Evolutionary conservation across 2,888 invertebrate genomes (phyloP).

Genomic region (Colostygia pectinataria): DNA sequence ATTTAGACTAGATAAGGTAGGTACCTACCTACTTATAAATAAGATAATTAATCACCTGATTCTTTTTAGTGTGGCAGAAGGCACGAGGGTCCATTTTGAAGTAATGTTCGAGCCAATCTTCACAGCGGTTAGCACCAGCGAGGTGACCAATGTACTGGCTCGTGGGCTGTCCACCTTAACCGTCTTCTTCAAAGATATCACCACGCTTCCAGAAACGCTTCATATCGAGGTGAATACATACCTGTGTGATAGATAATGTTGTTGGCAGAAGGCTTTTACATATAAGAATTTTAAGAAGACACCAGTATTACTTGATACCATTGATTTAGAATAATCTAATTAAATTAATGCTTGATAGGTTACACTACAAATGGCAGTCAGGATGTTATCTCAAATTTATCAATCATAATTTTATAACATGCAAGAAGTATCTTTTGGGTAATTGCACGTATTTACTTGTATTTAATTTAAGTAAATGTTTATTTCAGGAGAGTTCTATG

Average conservation of each 20-base stretch:
- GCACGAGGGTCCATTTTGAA: conserved; percentile 92
- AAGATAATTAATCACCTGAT: neutral
- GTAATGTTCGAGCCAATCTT: conserved; percentile 91
- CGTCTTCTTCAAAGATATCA: conserved; percentile 59
- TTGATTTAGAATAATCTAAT: too few species aligned
- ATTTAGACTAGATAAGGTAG: too few species aligned
- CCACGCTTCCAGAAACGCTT: conserved; percentile 61
- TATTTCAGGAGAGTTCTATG: conserved; percentile 70
- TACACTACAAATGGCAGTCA: too few species aligned
- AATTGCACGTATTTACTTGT: too few species aligned
- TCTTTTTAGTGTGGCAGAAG: conserved; percentile 48
- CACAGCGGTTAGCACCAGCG: conserved; percentile 85
- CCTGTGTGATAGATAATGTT: neutral
- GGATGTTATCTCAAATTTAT: too few species aligned
- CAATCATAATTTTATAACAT: too few species aligned
- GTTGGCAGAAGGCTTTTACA: too few species aligned
- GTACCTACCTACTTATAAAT: too few species aligned
- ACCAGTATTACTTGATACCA: too few species aligned
- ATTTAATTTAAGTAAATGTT: neutral
- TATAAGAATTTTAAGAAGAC: too few species aligned
- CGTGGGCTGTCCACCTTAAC: conserved; percentile 83
- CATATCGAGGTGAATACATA: conserved; percentile 63
- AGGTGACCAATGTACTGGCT: conserved; percentile 85
- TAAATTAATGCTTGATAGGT: too few species aligned
- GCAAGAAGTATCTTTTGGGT: too few species aligned